phyloP scores from a whole-genome alignment of 2,113 vertebrate species.

The Anser brachyrhynchus region DNA sequence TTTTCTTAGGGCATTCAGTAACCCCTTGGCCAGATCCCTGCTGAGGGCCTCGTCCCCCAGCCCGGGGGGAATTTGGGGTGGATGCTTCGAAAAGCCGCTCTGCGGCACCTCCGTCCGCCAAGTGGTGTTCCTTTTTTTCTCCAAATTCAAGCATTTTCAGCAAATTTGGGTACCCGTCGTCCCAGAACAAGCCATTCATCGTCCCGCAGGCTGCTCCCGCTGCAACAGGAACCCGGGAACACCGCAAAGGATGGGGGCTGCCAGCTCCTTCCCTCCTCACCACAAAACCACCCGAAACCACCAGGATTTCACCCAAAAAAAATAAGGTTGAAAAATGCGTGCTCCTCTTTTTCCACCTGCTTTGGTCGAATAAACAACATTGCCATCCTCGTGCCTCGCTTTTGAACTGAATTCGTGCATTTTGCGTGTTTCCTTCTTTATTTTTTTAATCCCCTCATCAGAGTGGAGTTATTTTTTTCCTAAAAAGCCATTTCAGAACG shows the following conservation, averaged over 20 bases:
- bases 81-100: too few relatives aligned
- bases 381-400: not conserved
- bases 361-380: not conserved
- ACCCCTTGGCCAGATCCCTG: too few relatives aligned
- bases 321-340: rapidly evolving
- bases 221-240: not conserved
- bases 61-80: too few relatives aligned
- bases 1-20: not conserved
- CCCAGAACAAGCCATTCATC: not conserved
- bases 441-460: too few relatives aligned
- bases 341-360: not conserved
- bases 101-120: too few relatives aligned
- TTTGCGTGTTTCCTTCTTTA: not conserved
- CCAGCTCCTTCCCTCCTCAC: too few relatives aligned
- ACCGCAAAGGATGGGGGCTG: rapidly evolving
- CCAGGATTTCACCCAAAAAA: not conserved
- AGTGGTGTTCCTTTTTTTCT: not conserved
- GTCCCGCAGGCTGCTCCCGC: too few relatives aligned
- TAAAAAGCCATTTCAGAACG: not conserved
- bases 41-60: too few relatives aligned
- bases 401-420: not conserved
- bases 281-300: not conserved
- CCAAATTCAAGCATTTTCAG: not conserved
- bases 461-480: not conserved
- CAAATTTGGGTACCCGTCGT: not conserved